Conservation (phyloP, 2,113 vertebrate species). For the Athene cunicularia region DNA sequence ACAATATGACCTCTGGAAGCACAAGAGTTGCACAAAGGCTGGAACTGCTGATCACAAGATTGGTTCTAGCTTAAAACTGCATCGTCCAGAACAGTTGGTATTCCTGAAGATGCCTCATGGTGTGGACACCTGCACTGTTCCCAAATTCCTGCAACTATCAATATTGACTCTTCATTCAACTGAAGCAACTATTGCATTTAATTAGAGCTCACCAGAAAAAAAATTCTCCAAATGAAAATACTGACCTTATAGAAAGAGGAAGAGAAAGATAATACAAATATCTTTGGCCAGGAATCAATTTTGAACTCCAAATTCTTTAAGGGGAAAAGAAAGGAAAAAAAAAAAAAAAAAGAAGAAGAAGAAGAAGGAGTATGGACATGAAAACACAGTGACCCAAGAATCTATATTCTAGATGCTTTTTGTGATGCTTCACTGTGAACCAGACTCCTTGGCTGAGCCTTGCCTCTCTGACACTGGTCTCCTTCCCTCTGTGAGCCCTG, state of each 20-base stretch:
- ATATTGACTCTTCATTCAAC: neutral
- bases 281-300: neutral
- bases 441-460: neutral
- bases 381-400: neutral
- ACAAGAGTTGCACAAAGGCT: neutral
- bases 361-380: too few relatives aligned
- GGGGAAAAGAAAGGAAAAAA: too few relatives aligned
- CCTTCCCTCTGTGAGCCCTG: neutral
- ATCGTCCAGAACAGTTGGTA: neutral
- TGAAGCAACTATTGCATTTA: neutral
- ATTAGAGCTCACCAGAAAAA: neutral
- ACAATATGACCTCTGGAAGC: neutral
- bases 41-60: neutral
- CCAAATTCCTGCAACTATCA: neutral
- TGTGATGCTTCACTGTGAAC: neutral
- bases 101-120: neutral
- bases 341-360: too few relatives aligned
- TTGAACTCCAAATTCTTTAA: neutral
- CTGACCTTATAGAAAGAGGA: neutral
- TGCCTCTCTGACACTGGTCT: neutral
- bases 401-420: neutral
- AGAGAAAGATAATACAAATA: neutral
- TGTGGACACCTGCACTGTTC: neutral
- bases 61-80: neutral
- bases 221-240: neutral